Base-by-base conservation (phyloP, 2,797 vertebrate genomes). In the Sebastes cheni region DNA sequence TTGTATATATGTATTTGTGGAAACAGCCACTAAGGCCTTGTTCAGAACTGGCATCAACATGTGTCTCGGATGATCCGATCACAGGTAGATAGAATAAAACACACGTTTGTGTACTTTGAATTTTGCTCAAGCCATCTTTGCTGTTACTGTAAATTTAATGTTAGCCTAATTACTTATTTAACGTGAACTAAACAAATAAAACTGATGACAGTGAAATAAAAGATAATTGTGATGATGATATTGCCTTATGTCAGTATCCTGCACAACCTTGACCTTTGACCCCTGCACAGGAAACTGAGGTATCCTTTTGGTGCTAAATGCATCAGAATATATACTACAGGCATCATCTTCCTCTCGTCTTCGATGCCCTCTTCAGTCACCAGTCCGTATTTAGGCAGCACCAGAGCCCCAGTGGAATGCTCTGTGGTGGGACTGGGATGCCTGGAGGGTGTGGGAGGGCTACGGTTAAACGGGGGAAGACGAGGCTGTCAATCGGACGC, bases 401-500 rank as follows among this genome's bases (percentile, higher is more conserved):
- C 23, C 23, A 25, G 77, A 74, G 82, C 32, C 61, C 32, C 58
- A 55, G 58, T 39, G 77, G 86, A 90, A 90, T 88, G 83, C 74
- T 82, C 72, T 42, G 72, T 55, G 54, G 64, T 81, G 81, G 84
- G 59, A 67, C 55, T 50, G 30, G 60, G 52, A n/a, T 34, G 74
- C 27, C 64, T 65, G 30, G 52, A 52, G 72, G 59, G 27, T 80
- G 65, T 75, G 81, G 64, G 14, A 52, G 52, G 50, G 34, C 16
- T 42, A 29, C 68, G 55, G 56, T 71, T 77, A 30, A 66, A 30
- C 14, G 58, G 77, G 50, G 72, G 62, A 60, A 79, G 79, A 80
- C 36, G 13, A 72, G 66, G 82, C 88, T 90, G 93, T 94, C 94
- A 93, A 85, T 94, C 89, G 71, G 77, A 75, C 61, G 64, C 86